phyloP scores from a whole-genome alignment of 1,140 invertebrate genomes.

The Bombus sylvicola region DNA sequence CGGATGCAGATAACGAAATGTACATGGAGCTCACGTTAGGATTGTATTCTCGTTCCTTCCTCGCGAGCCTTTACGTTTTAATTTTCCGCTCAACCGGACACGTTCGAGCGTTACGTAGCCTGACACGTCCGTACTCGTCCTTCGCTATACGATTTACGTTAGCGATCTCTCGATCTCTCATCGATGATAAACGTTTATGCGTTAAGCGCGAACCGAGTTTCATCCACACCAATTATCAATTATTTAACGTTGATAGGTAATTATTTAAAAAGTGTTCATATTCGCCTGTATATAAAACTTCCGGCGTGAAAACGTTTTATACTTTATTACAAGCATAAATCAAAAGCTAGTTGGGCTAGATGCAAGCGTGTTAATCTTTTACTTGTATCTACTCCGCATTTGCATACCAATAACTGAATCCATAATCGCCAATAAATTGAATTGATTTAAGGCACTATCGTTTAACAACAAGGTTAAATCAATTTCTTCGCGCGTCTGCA shows the following conservation, averaged over 20 bases:
- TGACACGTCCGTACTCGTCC: no score
- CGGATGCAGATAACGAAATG: constrained; percentile 11
- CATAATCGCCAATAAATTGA: background rate
- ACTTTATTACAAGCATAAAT: background rate
- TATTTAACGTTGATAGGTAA: background rate
- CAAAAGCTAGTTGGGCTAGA: background rate
- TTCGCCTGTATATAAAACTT: background rate
- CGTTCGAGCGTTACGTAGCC: background rate
- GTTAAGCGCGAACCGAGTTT: background rate
- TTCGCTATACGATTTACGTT: background rate
- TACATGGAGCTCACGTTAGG: background rate
- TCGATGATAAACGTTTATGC: background rate
- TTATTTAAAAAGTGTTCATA: background rate
- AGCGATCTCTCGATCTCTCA: background rate
- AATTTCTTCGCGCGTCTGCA: constrained; percentile 38
- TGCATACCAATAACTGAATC: background rate
- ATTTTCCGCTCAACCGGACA: background rate
- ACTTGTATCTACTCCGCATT: background rate
- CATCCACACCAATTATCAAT: background rate
- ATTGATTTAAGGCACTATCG: constrained; percentile 8
- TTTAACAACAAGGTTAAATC: constrained; percentile 43
- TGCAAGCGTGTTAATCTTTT: background rate
- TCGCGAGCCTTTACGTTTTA: background rate
- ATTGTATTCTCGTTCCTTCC: background rate
- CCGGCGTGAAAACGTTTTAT: background rate